Conservation (phyloP, 2,888 invertebrate genomes). For the Junonia oenone region DNA sequence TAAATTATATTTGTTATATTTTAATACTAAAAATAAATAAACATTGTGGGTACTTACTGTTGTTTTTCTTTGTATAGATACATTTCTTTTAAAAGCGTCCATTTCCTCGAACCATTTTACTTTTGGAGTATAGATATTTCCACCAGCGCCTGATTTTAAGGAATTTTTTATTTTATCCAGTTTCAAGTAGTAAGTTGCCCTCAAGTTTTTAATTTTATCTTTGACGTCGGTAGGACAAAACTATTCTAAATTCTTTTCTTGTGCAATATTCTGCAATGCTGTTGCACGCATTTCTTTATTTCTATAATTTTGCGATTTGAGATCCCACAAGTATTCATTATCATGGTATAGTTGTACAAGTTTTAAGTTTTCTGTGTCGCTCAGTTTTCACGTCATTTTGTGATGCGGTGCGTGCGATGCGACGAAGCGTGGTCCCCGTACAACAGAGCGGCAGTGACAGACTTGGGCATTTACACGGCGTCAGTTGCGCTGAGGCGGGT, state of each 20-base stretch:
- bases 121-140: constrained; percentile 26
- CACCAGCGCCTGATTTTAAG: constrained; percentile 28
- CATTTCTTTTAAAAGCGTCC: neutral
- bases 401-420: neutral
- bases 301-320: constrained; percentile 8
- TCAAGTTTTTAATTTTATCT: constrained; percentile 22
- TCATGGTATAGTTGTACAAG: constrained; percentile 9
- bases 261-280: constrained; percentile 10
- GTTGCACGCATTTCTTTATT: constrained; percentile 12
- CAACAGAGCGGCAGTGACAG: neutral
- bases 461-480: constrained; percentile 5
- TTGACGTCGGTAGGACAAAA: constrained; percentile 10
- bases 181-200: constrained; percentile 25
- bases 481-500: no score
- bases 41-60: neutral
- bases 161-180: constrained; percentile 28
- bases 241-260: constrained; percentile 11
- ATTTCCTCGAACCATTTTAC: constrained; percentile 1
- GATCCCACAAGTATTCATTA: constrained; percentile 14
- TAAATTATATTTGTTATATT: no score
- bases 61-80: neutral
- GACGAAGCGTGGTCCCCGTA: constrained; percentile 1
- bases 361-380: constrained; percentile 9
- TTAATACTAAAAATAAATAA: no score
- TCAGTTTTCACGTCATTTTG: constrained; percentile 20